A percentile compares a stretch with the other conserved stretches of the same genome.
Evolutionary conservation across 2,113 vertebrate species (phyloP).

Genomic region (Tyrannus savana): DNA sequence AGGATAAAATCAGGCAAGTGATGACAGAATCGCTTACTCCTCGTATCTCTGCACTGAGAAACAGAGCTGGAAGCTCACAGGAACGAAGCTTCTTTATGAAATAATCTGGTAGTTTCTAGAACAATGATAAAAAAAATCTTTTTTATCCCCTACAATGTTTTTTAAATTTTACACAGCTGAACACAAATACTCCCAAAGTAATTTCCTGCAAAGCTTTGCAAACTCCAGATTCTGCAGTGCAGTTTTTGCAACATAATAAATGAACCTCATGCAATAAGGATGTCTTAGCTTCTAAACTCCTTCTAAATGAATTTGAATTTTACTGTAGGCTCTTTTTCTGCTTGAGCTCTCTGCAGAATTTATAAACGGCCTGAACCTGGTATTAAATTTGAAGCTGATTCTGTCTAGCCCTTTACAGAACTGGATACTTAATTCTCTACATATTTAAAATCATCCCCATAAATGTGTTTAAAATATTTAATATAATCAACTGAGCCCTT

Average conservation of each 20-base stretch:
- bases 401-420: slow-evolving; percentile 64
- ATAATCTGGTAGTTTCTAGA: background rate
- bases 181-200: background rate
- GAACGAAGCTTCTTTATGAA: background rate
- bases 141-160: background rate
- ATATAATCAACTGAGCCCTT: slow-evolving; percentile 56
- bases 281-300: background rate
- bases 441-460: slow-evolving; percentile 59
- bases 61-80: background rate
- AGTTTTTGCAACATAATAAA: background rate
- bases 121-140: background rate
- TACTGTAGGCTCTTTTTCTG: background rate
- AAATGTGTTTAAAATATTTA: slow-evolving; percentile 50
- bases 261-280: background rate
- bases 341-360: slow-evolving; percentile 15
- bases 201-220: background rate
- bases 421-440: slow-evolving; percentile 29
- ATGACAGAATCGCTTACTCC: background rate
- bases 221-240: background rate
- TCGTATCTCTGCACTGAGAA: background rate
- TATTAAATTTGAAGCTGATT: slow-evolving; percentile 41
- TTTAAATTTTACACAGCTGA: background rate
- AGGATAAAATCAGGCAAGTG: background rate
- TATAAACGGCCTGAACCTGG: background rate
- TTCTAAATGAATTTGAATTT: background rate